phyloP scores from a whole-genome alignment of 1,140 invertebrate genomes.

The Halotydeus destructor region DNA sequence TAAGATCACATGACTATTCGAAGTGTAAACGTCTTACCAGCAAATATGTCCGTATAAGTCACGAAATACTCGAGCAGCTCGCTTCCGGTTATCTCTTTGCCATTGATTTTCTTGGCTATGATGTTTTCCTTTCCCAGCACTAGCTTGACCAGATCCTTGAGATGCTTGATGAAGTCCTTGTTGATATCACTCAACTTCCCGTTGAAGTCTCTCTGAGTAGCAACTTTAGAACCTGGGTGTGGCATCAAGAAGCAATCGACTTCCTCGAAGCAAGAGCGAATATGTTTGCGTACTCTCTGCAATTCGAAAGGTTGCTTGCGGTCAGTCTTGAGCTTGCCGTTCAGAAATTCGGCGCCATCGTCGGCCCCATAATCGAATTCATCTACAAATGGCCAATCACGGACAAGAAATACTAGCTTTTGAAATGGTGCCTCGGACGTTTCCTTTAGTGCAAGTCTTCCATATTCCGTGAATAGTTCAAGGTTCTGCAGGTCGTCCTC shows the following conservation, averaged over 20 bases:
- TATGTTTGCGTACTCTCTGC: slow-evolving; percentile 75
- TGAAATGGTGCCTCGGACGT: slow-evolving; percentile 49
- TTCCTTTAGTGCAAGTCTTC: slow-evolving; percentile 72
- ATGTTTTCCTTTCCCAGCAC: slow-evolving; percentile 72
- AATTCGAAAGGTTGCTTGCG: slow-evolving; percentile 84
- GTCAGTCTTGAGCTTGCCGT: slow-evolving; percentile 54
- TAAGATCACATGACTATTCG: not conserved
- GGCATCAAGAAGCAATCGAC: slow-evolving; percentile 95
- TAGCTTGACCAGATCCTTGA: slow-evolving; percentile 64
- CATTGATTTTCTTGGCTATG: slow-evolving; percentile 87
- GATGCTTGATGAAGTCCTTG: slow-evolving; percentile 63
- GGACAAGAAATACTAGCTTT: slow-evolving; percentile 75
- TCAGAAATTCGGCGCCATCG: slow-evolving; percentile 67
- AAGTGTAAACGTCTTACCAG: not conserved
- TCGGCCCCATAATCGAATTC: slow-evolving; percentile 74
- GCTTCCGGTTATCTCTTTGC: slow-evolving; percentile 70
- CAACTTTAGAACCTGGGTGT: slow-evolving; percentile 87
- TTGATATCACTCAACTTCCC: slow-evolving; percentile 86
- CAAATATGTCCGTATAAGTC: slow-evolving; percentile 20
- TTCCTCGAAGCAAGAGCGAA: slow-evolving; percentile 78
- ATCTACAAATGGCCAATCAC: slow-evolving; percentile 98
- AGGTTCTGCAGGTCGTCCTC: slow-evolving; percentile 29
- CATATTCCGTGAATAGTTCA: slow-evolving; percentile 75
- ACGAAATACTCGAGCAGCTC: slow-evolving; percentile 94
- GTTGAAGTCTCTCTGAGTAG: slow-evolving; percentile 86